Conservation (phyloP, 2,113 vertebrate species). For the Cricetomys ansorgei region DNA sequence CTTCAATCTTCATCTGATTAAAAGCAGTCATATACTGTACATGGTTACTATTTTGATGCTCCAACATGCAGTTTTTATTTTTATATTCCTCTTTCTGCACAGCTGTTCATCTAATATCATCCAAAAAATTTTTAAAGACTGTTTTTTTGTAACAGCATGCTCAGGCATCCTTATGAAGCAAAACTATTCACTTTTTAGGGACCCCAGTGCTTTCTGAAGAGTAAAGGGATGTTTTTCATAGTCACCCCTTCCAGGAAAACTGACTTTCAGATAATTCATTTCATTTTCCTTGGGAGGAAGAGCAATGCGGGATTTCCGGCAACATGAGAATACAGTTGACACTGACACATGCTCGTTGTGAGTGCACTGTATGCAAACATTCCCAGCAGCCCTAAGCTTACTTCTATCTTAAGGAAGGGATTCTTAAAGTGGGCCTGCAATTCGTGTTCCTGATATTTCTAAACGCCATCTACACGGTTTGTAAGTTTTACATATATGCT, state of each 20-base stretch:
- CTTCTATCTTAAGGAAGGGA: not conserved
- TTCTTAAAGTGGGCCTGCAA: not conserved
- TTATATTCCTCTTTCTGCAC: constrained; percentile 78
- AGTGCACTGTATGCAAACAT: not conserved
- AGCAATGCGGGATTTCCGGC: not conserved
- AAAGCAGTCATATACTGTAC: constrained; percentile 81
- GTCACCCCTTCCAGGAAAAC: constrained; percentile 27
- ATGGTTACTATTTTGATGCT: constrained; percentile 82
- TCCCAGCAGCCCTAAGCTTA: not conserved
- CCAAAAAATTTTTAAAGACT: constrained; percentile 38
- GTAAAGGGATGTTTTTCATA: constrained; percentile 50
- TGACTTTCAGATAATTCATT: constrained; percentile 3
- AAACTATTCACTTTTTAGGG: constrained; percentile 58
- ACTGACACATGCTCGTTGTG: not conserved
- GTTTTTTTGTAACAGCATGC: constrained; percentile 54
- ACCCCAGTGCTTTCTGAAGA: constrained; percentile 45
- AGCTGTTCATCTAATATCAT: constrained; percentile 80
- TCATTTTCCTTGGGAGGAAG: constrained; percentile 23
- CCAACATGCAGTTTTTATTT: constrained; percentile 81
- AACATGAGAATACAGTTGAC: constrained; percentile 14
- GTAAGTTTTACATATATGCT: not conserved
- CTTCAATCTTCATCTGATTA: constrained; percentile 84
- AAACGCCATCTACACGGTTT: not conserved
- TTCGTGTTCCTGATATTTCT: not conserved
- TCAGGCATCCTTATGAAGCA: constrained; percentile 64